These are phyloP conservation scores for Oreocharis arfaki DNA, from an alignment of 2,113 vertebrate species.

Conservation along the genomic window DNA sequence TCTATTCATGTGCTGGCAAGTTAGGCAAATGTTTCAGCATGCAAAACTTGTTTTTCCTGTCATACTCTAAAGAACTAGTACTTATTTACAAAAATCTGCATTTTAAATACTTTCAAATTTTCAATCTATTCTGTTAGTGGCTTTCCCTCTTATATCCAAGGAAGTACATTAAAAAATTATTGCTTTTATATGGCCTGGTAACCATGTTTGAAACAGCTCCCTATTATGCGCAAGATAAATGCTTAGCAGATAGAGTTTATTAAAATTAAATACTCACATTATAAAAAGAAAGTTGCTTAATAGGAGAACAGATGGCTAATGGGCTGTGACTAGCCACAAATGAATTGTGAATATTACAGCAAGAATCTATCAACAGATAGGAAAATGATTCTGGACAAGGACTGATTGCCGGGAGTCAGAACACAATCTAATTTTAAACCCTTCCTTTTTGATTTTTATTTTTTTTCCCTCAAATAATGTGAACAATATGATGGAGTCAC, in stretches of 20 bases:
- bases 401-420: constrained; percentile 32
- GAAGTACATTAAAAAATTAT: background rate
- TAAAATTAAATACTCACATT: constrained; percentile 64
- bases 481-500: constrained; percentile 39
- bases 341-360: constrained; percentile 40
- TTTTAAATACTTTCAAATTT: background rate
- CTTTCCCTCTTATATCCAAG: background rate
- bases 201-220: background rate
- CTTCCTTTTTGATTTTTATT: background rate
- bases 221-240: constrained; percentile 27
- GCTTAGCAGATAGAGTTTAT: constrained; percentile 36
- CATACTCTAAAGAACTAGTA: background rate
- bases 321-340: constrained; percentile 57
- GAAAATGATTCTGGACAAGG: constrained; percentile 54
- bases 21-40: background rate
- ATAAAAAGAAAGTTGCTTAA: constrained; percentile 50
- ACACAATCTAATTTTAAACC: constrained; percentile 54
- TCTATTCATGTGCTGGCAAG: background rate
- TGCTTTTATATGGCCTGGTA: background rate
- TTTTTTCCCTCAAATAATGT: background rate
- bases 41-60: background rate
- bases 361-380: constrained; percentile 52
- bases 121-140: background rate
- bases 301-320: constrained; percentile 66
- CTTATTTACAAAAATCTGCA: background rate